Evolutionary conservation across 2,888 invertebrate species (phyloP).

Genomic region (Drosophila multiciliata): DNA sequence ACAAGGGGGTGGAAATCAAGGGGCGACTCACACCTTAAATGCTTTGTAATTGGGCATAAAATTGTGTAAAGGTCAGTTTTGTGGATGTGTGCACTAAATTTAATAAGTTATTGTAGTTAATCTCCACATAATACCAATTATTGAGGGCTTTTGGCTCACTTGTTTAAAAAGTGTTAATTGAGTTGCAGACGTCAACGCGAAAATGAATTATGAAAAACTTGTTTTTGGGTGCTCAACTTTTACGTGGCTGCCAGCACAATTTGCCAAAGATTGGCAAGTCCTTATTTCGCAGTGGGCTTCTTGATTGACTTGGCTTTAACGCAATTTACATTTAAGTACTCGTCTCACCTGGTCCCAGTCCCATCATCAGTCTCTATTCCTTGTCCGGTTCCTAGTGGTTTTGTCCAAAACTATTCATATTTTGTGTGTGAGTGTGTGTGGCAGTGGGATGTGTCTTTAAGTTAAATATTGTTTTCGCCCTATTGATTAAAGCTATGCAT

Average conservation of each 20-base stretch:
- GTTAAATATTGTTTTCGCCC: slow-evolving; percentile 46
- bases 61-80: slow-evolving; percentile 55
- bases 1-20: too few relatives aligned
- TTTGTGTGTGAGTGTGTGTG: not conserved
- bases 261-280: slow-evolving; percentile 30
- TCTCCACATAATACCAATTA: not conserved
- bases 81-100: slow-evolving; percentile 15
- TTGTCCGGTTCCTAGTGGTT: not conserved
- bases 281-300: too few relatives aligned
- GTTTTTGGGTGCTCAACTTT: slow-evolving; percentile 32
- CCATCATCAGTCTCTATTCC: not conserved
- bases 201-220: slow-evolving; percentile 56
- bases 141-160: slow-evolving; percentile 4
- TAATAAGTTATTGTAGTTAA: slow-evolving; percentile 10
- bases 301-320: too few relatives aligned
- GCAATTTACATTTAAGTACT: too few relatives aligned
- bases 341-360: slow-evolving; percentile 1
- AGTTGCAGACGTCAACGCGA: slow-evolving; percentile 10
- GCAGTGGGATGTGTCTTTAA: slow-evolving; percentile 27
- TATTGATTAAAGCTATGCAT: slow-evolving; percentile 45
- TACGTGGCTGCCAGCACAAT: slow-evolving; percentile 48
- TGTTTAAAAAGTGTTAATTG: slow-evolving; percentile 20
- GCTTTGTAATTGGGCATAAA: slow-evolving; percentile 56
- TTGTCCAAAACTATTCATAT: slow-evolving; percentile 10
- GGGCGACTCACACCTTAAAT: not conserved